A percentile compares a stretch with the other conserved stretches of the same genome.
Conservation (phyloP, 1,140 invertebrate genomes). For the Platorchestia sp. region DNA sequence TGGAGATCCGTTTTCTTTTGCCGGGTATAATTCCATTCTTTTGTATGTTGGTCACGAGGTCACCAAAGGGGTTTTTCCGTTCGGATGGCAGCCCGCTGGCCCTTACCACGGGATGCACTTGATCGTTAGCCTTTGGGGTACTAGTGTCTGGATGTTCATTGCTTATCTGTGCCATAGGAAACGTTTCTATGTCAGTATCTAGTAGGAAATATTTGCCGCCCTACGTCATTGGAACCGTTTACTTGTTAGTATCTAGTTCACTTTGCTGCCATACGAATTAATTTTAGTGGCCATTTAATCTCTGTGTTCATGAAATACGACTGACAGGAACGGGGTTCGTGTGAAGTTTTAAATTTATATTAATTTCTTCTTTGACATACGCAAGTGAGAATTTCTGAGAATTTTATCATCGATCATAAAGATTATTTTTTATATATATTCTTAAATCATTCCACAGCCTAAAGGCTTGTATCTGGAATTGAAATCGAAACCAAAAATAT, state of each 20-base stretch:
- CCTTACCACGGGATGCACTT: constrained; percentile 67
- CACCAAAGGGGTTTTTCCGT: constrained; percentile 73
- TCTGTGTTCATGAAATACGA: background rate
- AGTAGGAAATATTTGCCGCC: constrained; percentile 70
- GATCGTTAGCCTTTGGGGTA: constrained; percentile 72
- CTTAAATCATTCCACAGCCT: too few relatives aligned
- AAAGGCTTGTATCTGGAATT: too few relatives aligned
- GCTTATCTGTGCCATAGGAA: constrained; percentile 70
- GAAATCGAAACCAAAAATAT: too few relatives aligned
- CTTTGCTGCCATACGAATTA: background rate
- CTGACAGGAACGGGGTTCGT: background rate
- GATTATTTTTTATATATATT: too few relatives aligned
- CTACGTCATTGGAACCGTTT: constrained; percentile 71
- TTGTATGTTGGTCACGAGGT: constrained; percentile 75
- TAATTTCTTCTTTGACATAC: background rate
- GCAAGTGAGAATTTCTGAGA: too few relatives aligned
- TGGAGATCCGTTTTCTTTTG: constrained; percentile 69
- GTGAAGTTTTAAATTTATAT: background rate
- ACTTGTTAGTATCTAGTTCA: constrained; percentile 70
- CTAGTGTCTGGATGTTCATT: constrained; percentile 72
- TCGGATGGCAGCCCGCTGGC: constrained; percentile 69
- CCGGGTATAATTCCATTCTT: constrained; percentile 77
- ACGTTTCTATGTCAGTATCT: constrained; percentile 71
- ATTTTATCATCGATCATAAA: too few relatives aligned
- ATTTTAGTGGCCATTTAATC: background rate